Conservation (phyloP, 2,113 vertebrate genomes). For the Heloderma charlesbogerti region DNA sequence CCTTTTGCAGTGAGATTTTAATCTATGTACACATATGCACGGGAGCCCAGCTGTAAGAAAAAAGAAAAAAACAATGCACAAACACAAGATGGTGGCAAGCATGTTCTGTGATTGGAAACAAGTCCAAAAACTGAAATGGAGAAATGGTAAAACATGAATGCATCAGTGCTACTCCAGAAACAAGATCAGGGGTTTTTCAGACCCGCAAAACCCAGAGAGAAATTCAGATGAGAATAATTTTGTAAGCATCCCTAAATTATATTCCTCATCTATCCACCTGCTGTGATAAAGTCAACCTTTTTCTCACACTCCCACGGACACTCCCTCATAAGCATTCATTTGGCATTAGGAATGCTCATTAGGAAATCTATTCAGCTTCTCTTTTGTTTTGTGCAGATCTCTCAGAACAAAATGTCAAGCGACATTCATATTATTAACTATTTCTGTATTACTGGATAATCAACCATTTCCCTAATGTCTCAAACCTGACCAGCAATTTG, state of each 20-base stretch:
- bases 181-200: not conserved
- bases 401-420: slow-evolving; percentile 26
- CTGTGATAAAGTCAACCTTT: slow-evolving; percentile 23
- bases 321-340: slow-evolving; percentile 11
- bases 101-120: not conserved
- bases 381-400: slow-evolving; percentile 4
- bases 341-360: slow-evolving; percentile 19
- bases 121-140: too few species aligned
- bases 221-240: not conserved
- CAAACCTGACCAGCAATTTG: slow-evolving; percentile 11
- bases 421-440: slow-evolving; percentile 13
- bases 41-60: not conserved
- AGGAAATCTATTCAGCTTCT: slow-evolving; percentile 21
- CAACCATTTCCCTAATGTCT: not conserved
- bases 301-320: not conserved
- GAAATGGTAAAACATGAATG: not conserved
- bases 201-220: not conserved
- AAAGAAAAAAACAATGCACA: not conserved
- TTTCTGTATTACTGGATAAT: slow-evolving; percentile 7
- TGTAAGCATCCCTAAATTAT: not conserved
- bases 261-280: slow-evolving; percentile 5
- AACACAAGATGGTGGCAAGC: too few species aligned
- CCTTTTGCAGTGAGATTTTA: not conserved
- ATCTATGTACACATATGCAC: not conserved
- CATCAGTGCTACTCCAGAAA: not conserved